Evolutionary conservation across 2,888 invertebrate species (phyloP).

Genomic region (Aleiodes leptofemur): DNA sequence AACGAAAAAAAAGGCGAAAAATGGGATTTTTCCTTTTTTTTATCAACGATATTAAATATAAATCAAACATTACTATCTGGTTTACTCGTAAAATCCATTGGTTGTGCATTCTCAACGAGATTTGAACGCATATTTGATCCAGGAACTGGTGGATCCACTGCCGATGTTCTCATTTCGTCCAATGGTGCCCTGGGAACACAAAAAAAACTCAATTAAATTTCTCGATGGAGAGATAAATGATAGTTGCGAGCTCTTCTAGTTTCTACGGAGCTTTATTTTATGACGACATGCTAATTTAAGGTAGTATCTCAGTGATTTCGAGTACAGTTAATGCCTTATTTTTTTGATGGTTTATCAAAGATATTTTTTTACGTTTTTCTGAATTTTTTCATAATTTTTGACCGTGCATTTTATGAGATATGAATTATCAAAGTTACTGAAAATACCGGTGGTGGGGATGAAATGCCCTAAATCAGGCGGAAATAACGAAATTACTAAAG

Average conservation of each 20-base stretch:
- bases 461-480: too few species aligned
- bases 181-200: conserved; percentile 82
- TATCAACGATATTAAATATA: neutral
- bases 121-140: conserved; percentile 83
- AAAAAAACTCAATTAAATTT: neutral
- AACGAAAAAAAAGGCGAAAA: neutral
- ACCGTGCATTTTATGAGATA: too few species aligned
- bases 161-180: conserved; percentile 87
- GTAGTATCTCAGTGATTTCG: too few species aligned
- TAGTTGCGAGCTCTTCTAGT: neutral
- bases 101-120: conserved; percentile 89
- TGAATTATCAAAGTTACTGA: too few species aligned
- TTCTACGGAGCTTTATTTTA: too few species aligned
- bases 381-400: too few species aligned
- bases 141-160: conserved; percentile 74
- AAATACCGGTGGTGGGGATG: too few species aligned
- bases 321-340: too few species aligned
- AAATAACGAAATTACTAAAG: too few species aligned
- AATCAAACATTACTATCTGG: conserved; percentile 84
- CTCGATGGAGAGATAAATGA: neutral
- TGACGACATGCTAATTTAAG: too few species aligned
- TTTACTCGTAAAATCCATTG: conserved; percentile 84
- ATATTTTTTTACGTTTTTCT: too few species aligned
- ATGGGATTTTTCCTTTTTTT: neutral
- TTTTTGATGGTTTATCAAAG: too few species aligned